Percentiles rank a stretch among this genome's conserved stretches.
These are phyloP conservation scores for Microcaecilia unicolor DNA, from an alignment of 2,797 vertebrate species.

Conservation along the genomic window DNA sequence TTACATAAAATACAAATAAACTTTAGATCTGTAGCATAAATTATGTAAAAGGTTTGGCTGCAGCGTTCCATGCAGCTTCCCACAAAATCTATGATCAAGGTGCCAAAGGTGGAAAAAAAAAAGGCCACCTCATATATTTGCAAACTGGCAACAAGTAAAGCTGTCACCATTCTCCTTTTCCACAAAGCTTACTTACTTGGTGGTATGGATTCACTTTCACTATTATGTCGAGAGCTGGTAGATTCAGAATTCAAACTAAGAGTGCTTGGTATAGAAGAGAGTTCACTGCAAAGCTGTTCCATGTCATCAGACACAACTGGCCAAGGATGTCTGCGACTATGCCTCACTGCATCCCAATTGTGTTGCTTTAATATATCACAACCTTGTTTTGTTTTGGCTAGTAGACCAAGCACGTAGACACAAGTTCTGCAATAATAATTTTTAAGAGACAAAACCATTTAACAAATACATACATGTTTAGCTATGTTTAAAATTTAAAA, in stretches of 20 bases:
- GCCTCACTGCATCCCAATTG: conserved; percentile 88
- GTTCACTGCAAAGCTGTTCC: conserved; percentile 80
- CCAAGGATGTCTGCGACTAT: conserved; percentile 89
- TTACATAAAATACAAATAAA: too few relatives aligned
- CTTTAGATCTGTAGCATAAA: too few relatives aligned
- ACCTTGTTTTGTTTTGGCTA: conserved; percentile 92
- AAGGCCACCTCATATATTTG: too few relatives aligned
- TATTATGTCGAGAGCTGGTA: conserved; percentile 93
- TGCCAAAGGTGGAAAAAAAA: too few relatives aligned
- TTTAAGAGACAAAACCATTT: conserved; percentile 6
- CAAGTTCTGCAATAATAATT: conserved; percentile 53
- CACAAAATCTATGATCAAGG: too few relatives aligned
- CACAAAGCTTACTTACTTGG: conserved; percentile 81
- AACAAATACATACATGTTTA: background rate
- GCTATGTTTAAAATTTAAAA: background rate
- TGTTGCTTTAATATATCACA: conserved; percentile 90
- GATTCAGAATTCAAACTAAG: conserved; percentile 94
- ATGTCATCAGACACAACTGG: conserved; percentile 92
- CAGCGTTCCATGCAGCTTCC: too few relatives aligned
- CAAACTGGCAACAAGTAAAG: too few relatives aligned
- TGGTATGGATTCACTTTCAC: conserved; percentile 88
- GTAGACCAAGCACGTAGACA: conserved; percentile 80
- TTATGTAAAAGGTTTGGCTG: too few relatives aligned
- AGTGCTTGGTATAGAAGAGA: conserved; percentile 89
- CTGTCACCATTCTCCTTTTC: too few relatives aligned